These are phyloP conservation scores for silkworm (Bombyx mori) DNA, from an alignment of 1,140 invertebrate genomes.

Conservation along the genomic window DNA sequence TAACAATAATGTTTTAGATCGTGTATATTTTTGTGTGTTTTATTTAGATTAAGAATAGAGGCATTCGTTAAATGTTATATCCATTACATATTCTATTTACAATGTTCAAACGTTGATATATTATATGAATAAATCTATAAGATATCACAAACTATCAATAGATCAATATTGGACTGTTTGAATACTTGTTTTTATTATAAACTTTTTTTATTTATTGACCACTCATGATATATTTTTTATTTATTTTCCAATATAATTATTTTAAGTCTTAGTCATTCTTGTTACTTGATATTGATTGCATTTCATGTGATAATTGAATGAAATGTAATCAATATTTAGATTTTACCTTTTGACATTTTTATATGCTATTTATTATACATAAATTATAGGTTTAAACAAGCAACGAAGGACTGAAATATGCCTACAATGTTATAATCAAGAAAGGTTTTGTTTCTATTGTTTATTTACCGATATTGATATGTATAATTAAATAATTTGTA, in stretches of 20 bases:
- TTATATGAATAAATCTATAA: constrained; percentile 1
- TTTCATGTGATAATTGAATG: constrained; percentile 22
- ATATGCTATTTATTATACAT: constrained; percentile 5
- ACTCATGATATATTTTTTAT: constrained; percentile 4
- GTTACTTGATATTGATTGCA: constrained; percentile 13
- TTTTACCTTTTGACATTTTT: constrained; percentile 26
- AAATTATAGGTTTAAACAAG: constrained; percentile 22
- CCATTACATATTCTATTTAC: constrained; percentile 18
- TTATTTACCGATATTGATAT: no score
- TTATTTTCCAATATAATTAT: neutral
- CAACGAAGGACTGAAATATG: constrained; percentile 17
- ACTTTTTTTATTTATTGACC: constrained; percentile 21
- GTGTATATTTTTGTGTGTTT: constrained; percentile 67
- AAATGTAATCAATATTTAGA: constrained; percentile 18
- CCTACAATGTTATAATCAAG: constrained; percentile 11
- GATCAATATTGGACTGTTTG: constrained; percentile 8
- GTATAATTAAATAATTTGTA: no score
- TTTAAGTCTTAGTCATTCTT: constrained; percentile 11
- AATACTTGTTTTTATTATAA: constrained; percentile 8
- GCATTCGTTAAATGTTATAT: constrained; percentile 57
- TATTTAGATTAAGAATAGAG: constrained; percentile 53
- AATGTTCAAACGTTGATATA: constrained; percentile 6
- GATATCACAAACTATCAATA: constrained; percentile 3
- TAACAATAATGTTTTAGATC: constrained; percentile 69
- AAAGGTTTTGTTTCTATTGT: constrained; percentile 2